Evolutionary conservation across 35 echinoderm and acorn worm genomes (phyloP).

Genomic region (Anneissia japonica): DNA sequence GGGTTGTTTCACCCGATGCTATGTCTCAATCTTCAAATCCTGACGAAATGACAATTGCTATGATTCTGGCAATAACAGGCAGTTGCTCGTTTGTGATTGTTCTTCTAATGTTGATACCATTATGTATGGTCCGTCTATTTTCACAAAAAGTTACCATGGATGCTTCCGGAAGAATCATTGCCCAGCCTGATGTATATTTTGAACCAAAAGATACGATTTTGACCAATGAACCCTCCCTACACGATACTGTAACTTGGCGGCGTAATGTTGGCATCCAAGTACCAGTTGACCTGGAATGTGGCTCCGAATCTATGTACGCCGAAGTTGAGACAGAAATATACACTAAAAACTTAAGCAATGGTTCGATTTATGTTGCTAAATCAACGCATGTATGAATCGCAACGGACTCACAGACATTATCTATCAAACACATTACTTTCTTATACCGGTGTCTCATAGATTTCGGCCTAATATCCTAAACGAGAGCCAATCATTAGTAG

Average conservation of each 20-base stretch:
- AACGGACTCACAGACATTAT: too few relatives aligned
- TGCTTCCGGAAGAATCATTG: not conserved
- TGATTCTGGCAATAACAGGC: not conserved
- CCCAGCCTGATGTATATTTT: not conserved
- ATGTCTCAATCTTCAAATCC: not conserved
- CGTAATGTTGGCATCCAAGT: not conserved
- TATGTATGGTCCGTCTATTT: not conserved
- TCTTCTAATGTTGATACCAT: not conserved
- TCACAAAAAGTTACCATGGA: not conserved
- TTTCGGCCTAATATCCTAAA: too few relatives aligned
- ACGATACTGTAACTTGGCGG: not conserved
- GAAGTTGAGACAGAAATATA: not conserved
- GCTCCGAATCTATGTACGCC: not conserved
- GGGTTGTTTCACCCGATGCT: not conserved
- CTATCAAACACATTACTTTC: too few relatives aligned
- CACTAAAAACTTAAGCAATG: not conserved
- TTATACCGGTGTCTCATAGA: too few relatives aligned
- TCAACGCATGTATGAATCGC: not conserved
- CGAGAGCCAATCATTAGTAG: too few relatives aligned
- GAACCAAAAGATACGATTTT: not conserved
- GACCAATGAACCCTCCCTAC: not conserved
- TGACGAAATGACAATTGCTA: not conserved
- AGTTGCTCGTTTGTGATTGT: not conserved
- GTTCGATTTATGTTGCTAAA: not conserved
- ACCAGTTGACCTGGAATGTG: not conserved